Base-by-base conservation (phyloP, 2,888 invertebrate species). In the Molorchus minor region DNA sequence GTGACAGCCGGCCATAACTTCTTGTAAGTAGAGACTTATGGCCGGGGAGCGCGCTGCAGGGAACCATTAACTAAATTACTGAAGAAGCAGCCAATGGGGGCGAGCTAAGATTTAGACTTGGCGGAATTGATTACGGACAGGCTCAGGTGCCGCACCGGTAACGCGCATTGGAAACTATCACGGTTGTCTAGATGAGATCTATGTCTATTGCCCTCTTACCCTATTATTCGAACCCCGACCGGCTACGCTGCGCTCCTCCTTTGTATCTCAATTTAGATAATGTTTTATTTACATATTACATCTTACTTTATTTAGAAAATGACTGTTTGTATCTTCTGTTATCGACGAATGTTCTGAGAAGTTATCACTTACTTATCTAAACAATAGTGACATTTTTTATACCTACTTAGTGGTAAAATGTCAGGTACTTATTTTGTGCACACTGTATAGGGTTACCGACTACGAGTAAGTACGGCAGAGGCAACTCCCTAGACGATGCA, bases 1-100 rank as follows among this genome's bases (percentile, higher is more conserved):
- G 79, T 81, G 81, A 79, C 80, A 79, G 79, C 76, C 80, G 77
- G 78, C 80, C 81, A 81, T 81, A 81, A 81, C 76, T 81, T 80
- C 81, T 81, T 79, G 79, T 81, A 80, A 77, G 74, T 71, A 72
- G 73, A 77, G 79, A 79, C 74, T 79, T 79, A 79, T 76, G 74
- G 77, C 75, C 71, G 71, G 74, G 75, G 76, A 71, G 76, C 71
- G 77, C 77, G 76, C 79, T 77, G 78, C 79, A 71, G 79, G 80
- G 79, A 75, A 75, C 80, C 80, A 81, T 81, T 81, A 81, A 80
- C 77, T 80, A 81, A 81, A 81, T 81, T 80, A 81, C 79, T 70
- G 75, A 75, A 77, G 77, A 79, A 74, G 67, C 78, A 75, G 72
- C 79, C 79, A 78, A 77, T 78, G 75, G 78, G 75, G 77, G 74